Conservation (phyloP, 2,888 invertebrate species). For the Epinotia nisella region DNA sequence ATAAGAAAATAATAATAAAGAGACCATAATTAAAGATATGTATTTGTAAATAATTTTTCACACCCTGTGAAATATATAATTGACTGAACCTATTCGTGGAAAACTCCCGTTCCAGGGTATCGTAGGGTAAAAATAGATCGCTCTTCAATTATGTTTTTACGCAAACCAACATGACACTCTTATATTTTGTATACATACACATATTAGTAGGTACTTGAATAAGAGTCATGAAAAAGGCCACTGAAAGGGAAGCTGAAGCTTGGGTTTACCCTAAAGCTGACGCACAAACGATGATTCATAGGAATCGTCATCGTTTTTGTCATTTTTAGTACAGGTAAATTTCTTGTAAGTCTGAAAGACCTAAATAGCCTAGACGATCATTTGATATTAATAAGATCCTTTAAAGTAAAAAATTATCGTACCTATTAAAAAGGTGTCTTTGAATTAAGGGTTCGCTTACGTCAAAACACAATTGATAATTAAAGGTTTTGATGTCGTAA, state of each 20-base stretch:
- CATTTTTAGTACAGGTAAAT: no score
- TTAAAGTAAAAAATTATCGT: no score
- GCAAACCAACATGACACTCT: conserved; percentile 22
- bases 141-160: conserved; percentile 29
- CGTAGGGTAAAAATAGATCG: conserved; percentile 53
- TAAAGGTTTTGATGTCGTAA: conserved; percentile 39
- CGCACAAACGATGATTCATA: no score
- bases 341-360: no score
- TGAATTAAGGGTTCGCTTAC: not conserved
- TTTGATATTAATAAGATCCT: not conserved
- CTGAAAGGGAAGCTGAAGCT: no score
- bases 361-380: not conserved
- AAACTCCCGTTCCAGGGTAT: conserved; percentile 65
- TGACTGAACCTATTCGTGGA: conserved; percentile 80
- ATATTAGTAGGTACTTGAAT: not conserved
- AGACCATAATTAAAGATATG: conserved; percentile 66
- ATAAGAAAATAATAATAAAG: conserved; percentile 36
- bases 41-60: conserved; percentile 69
- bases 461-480: conserved; percentile 36
- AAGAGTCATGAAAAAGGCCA: not conserved
- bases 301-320: no score
- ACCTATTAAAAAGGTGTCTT: not conserved
- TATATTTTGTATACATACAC: not conserved
- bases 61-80: conserved; percentile 82
- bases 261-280: no score